phyloP scores from a whole-genome alignment of 30 jellyfish, hydroid and myxozoan genomes.

The Turritopsis dohrnii region DNA sequence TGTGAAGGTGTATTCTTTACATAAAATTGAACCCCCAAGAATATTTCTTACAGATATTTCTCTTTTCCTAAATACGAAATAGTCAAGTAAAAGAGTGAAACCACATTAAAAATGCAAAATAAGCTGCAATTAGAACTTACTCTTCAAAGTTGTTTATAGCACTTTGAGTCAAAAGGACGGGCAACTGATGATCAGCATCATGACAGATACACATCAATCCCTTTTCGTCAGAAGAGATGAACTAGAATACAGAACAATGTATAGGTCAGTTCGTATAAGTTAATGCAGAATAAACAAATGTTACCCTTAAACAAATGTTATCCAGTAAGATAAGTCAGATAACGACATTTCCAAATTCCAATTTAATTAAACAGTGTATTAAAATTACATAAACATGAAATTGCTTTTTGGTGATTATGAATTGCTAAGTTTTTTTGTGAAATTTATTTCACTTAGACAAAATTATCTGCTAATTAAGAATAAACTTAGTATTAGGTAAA shows the following conservation, averaged over 20 bases:
- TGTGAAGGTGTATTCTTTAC: neutral
- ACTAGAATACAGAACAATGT: neutral
- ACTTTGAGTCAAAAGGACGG: neutral
- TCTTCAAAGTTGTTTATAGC: neutral
- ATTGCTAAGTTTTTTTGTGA: too few relatives aligned
- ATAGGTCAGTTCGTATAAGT: too few relatives aligned
- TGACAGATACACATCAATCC: neutral
- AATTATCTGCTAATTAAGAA: too few relatives aligned
- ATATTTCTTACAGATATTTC: neutral
- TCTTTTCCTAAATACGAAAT: neutral
- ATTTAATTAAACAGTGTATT: too few relatives aligned
- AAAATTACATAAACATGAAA: too few relatives aligned
- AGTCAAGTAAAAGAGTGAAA: neutral
- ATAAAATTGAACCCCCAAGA: neutral
- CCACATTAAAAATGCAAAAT: neutral
- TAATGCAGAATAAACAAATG: too few relatives aligned
- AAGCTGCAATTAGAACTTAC: neutral
- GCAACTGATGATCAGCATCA: neutral
- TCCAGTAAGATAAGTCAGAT: too few relatives aligned
- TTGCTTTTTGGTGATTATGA: too few relatives aligned
- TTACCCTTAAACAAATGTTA: too few relatives aligned
- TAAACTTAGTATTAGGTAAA: too few relatives aligned
- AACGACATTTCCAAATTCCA: too few relatives aligned
- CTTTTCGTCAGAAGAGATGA: neutral
- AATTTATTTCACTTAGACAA: too few relatives aligned